Evolutionary conservation across 2,888 invertebrate genomes (phyloP).

Genomic region (Callosobruchus maculatus): DNA sequence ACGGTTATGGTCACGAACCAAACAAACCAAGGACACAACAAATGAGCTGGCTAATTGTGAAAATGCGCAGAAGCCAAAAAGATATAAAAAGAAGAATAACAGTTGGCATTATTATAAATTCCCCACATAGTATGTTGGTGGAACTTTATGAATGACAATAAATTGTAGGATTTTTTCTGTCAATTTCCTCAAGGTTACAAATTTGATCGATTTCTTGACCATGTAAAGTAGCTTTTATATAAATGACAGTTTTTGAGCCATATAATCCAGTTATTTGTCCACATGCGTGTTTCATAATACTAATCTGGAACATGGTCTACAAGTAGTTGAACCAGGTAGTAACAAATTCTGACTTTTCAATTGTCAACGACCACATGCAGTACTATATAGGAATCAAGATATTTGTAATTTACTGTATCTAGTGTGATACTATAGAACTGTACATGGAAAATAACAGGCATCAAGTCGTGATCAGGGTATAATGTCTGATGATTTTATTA

Average conservation of each 20-base stretch:
- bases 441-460: neutral
- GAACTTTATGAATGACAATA: too few relatives aligned
- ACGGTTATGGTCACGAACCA: too few relatives aligned
- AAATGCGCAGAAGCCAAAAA: too few relatives aligned
- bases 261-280: neutral
- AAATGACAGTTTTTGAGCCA: neutral
- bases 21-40: too few relatives aligned
- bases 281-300: neutral
- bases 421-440: neutral
- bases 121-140: too few relatives aligned
- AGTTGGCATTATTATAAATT: too few relatives aligned
- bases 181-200: too few relatives aligned
- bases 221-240: too few relatives aligned
- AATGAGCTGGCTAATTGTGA: too few relatives aligned
- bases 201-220: too few relatives aligned
- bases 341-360: neutral
- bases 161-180: too few relatives aligned
- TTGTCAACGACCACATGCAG: neutral
- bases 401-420: neutral
- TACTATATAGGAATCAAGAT: neutral
- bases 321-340: neutral
- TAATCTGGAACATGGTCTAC: neutral
- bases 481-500: conserved; percentile 37
- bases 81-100: too few relatives aligned
- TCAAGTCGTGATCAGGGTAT: conserved; percentile 40